A percentile compares a stretch with the other conserved stretches of the same genome.
These are phyloP conservation scores for Geothlypis trichas DNA, from an alignment of 2,113 vertebrate species.

Conservation along the genomic window DNA sequence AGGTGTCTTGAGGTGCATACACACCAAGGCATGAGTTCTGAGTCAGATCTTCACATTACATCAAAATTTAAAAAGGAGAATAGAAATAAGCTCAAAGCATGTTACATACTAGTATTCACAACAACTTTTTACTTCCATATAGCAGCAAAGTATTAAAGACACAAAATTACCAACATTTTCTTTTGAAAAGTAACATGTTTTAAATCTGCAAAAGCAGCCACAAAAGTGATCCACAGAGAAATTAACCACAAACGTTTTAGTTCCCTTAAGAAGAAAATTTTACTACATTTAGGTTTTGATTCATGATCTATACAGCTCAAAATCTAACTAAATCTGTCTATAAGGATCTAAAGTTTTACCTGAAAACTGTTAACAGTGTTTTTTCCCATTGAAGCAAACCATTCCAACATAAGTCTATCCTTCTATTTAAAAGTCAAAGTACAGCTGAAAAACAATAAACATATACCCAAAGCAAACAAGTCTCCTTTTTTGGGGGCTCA, in stretches of 20 bases:
- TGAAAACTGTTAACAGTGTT: constrained; percentile 32
- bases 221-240: not conserved
- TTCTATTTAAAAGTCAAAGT: not conserved
- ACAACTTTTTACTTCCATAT: not conserved
- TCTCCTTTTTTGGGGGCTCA: not conserved
- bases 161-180: not conserved
- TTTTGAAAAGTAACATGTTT: not conserved
- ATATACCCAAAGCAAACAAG: not conserved
- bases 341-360: constrained; percentile 50
- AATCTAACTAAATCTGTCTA: constrained; percentile 51
- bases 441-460: not conserved
- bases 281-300: constrained; percentile 18
- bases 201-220: not conserved
- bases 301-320: not conserved
- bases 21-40: not conserved
- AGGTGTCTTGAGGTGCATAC: not conserved
- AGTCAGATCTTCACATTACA: not conserved
- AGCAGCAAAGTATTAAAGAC: not conserved
- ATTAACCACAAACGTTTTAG: constrained; percentile 30
- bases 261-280: constrained; percentile 26
- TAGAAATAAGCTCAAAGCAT: not conserved
- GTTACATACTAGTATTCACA: not conserved
- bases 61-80: not conserved
- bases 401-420: not conserved
- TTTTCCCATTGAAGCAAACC: constrained; percentile 33